A percentile compares a stretch with the other conserved stretches of the same genome.
phyloP scores from a whole-genome alignment of 2,888 invertebrate genomes.

The Oscheius sp. region DNA sequence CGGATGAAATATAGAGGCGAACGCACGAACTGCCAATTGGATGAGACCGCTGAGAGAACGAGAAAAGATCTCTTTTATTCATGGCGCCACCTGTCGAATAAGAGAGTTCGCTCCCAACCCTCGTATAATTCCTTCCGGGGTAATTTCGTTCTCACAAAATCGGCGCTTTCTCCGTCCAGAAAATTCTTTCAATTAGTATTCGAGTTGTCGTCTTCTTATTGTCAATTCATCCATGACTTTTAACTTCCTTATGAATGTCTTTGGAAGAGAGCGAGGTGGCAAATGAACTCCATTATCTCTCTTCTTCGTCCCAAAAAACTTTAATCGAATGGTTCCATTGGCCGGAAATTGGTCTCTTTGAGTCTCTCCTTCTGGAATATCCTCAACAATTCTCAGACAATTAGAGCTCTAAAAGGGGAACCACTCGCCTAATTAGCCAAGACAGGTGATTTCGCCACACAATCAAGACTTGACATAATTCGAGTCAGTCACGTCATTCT shows the following conservation, averaged over 20 bases:
- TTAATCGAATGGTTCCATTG: constrained; percentile 16
- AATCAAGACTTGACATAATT: neutral
- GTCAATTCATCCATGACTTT: too few relatives aligned
- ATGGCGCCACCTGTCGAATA: neutral
- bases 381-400: constrained; percentile 2
- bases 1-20: neutral
- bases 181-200: too few relatives aligned
- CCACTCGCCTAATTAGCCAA: neutral
- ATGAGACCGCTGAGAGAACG: too few relatives aligned
- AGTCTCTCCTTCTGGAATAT: too few relatives aligned
- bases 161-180: neutral
- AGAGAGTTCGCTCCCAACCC: too few relatives aligned
- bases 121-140: too few relatives aligned
- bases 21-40: neutral
- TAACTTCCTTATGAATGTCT: too few relatives aligned
- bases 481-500: constrained; percentile 8
- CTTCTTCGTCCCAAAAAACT: constrained; percentile 7
- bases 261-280: too few relatives aligned
- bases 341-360: too few relatives aligned
- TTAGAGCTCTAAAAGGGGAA: neutral
- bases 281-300: neutral
- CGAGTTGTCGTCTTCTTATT: too few relatives aligned
- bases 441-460: neutral
- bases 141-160: neutral
- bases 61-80: too few relatives aligned